Conservation (phyloP, 2,113 vertebrate species). For the Dicentrarchus labrax region DNA sequence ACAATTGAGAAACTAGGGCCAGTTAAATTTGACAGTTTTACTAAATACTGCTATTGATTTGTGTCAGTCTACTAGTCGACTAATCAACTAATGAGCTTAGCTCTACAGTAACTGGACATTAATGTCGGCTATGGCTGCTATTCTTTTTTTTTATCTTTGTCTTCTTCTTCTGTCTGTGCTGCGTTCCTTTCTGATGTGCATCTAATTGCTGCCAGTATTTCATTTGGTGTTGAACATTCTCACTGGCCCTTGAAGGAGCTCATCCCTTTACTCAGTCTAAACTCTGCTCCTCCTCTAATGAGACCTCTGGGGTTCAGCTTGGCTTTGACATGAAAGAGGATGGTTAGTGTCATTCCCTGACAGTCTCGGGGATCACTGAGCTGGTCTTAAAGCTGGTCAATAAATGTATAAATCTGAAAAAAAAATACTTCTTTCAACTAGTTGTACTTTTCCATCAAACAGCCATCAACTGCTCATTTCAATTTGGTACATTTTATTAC, state of each 20-base stretch:
- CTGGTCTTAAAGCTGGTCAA: constrained; percentile 18
- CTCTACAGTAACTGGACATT: constrained; percentile 24
- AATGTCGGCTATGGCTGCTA: background rate
- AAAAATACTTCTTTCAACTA: background rate
- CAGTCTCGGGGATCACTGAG: constrained; percentile 48
- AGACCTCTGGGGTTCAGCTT: constrained; percentile 75
- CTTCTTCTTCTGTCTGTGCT: constrained; percentile 7
- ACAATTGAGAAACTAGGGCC: background rate
- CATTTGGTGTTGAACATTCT: constrained; percentile 54
- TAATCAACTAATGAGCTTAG: background rate
- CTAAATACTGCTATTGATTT: background rate
- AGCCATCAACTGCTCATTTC: constrained; percentile 37
- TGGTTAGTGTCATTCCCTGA: constrained; percentile 51
- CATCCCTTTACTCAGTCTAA: constrained; percentile 54
- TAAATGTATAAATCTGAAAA: constrained; percentile 24
- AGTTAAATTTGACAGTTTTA: background rate
- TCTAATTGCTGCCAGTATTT: constrained; percentile 73
- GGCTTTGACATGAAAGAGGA: constrained; percentile 64
- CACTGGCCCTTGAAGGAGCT: constrained; percentile 73
- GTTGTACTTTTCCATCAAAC: constrained; percentile 13
- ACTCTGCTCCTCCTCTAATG: constrained; percentile 73
- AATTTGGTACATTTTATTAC: constrained; percentile 31
- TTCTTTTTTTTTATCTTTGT: constrained; percentile 8
- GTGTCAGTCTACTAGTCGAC: background rate
- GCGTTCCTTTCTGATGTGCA: constrained; percentile 52